A percentile compares a stretch with the other conserved stretches of the same genome.
These are phyloP conservation scores for Zaprionus lachaisei DNA, from an alignment of 1,140 invertebrate genomes.

Conservation along the genomic window DNA sequence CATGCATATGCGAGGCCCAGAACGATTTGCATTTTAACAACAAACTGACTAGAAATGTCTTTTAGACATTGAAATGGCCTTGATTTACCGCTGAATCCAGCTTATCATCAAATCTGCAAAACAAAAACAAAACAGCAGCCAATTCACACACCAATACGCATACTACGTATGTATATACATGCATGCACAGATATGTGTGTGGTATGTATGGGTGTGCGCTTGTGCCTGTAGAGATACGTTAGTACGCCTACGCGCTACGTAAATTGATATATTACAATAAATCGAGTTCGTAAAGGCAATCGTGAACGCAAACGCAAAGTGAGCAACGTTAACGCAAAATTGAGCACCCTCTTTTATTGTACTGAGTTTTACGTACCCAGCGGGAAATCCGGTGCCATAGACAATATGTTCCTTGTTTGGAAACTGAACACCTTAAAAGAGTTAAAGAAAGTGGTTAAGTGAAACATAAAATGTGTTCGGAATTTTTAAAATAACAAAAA, in stretches of 20 bases:
- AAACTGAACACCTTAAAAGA: neutral
- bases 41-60: slow-evolving; percentile 8
- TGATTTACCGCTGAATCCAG: slow-evolving; percentile 32
- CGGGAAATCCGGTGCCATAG: neutral
- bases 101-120: slow-evolving; percentile 51
- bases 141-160: slow-evolving; percentile 38
- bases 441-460: neutral
- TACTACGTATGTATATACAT: slow-evolving; percentile 20
- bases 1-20: slow-evolving; percentile 11
- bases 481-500: no score
- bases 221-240: slow-evolving; percentile 36
- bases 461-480: neutral
- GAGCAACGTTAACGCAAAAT: slow-evolving; percentile 38
- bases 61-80: slow-evolving; percentile 21
- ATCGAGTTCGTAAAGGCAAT: slow-evolving; percentile 26
- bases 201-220: slow-evolving; percentile 25
- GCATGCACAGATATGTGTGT: slow-evolving; percentile 26
- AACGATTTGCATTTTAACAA: slow-evolving; percentile 31
- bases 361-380: neutral
- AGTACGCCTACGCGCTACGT: slow-evolving; percentile 46
- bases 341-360: slow-evolving; percentile 4
- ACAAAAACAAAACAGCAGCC: slow-evolving; percentile 49
- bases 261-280: slow-evolving; percentile 38
- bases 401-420: neutral
- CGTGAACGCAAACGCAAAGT: slow-evolving; percentile 25